Conservation (phyloP, 1,140 invertebrate genomes). For the Drosophila sproati region DNA sequence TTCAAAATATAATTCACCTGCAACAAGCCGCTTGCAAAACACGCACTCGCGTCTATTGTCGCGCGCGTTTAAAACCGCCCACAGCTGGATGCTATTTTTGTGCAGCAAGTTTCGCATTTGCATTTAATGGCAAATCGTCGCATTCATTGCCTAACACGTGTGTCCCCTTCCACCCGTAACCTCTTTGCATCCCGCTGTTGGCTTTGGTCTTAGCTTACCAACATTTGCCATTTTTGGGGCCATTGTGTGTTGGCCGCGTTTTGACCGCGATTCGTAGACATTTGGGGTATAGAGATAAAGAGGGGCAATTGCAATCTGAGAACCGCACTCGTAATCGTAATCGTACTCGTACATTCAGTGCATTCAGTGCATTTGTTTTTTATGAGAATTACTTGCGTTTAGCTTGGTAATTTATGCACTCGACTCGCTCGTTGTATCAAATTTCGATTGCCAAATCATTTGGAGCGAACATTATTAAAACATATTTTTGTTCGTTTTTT, state of each 20-base stretch:
- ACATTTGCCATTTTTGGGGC: slow-evolving; percentile 29
- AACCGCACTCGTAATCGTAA: slow-evolving; percentile 19
- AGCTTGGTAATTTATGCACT: slow-evolving; percentile 56
- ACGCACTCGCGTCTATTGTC: slow-evolving; percentile 29
- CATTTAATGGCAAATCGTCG: slow-evolving; percentile 41
- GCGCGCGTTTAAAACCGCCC: slow-evolving; percentile 22
- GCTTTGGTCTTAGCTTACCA: slow-evolving; percentile 9
- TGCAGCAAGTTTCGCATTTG: slow-evolving; percentile 27
- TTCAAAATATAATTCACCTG: background rate
- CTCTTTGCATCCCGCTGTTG: background rate
- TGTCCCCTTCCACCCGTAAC: background rate
- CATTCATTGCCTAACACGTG: slow-evolving; percentile 19
- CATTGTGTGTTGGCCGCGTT: slow-evolving; percentile 46
- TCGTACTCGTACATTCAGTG: slow-evolving; percentile 7
- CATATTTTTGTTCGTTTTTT: slow-evolving; percentile 36
- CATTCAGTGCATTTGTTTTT: slow-evolving; percentile 46
- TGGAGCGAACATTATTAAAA: slow-evolving; percentile 61
- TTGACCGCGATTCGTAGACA: slow-evolving; percentile 24
- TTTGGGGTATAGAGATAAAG: background rate
- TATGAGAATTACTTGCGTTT: slow-evolving; percentile 52
- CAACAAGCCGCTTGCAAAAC: slow-evolving; percentile 8
- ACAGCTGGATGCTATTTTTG: slow-evolving; percentile 6
- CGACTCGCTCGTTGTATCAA: slow-evolving; percentile 41
- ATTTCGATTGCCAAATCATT: slow-evolving; percentile 69
- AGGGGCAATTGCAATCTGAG: slow-evolving; percentile 26